These are phyloP conservation scores for Reticulitermes lucifugus DNA, from an alignment of 2,888 invertebrate genomes.

Conservation along the genomic window DNA sequence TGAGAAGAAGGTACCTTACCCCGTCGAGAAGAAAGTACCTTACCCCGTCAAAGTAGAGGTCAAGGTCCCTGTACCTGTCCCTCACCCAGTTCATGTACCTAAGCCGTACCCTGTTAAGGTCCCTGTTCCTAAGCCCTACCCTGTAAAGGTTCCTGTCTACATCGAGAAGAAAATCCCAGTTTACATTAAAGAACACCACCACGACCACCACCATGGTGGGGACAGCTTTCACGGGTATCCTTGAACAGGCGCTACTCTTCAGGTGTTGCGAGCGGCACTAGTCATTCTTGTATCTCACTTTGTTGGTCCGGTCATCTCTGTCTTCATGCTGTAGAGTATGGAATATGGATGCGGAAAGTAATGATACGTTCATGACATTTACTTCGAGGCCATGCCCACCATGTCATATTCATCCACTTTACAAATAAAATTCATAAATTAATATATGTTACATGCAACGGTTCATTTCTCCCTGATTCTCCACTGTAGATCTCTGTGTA, in stretches of 20 bases:
- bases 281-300: not conserved
- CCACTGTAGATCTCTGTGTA: too few species aligned
- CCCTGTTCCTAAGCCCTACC: slow-evolving; percentile 33
- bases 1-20: slow-evolving; percentile 61
- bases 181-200: slow-evolving; percentile 21
- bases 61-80: slow-evolving; percentile 66
- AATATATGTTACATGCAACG: too few species aligned
- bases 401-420: too few species aligned
- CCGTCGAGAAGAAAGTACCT: slow-evolving; percentile 59
- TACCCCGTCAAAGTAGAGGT: slow-evolving; percentile 67
- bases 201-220: not conserved
- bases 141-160: slow-evolving; percentile 38
- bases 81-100: slow-evolving; percentile 65
- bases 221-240: slow-evolving; percentile 21
- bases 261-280: not conserved
- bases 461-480: too few species aligned
- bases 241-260: not conserved
- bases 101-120: slow-evolving; percentile 56
- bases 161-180: slow-evolving; percentile 41
- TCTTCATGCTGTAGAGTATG: too few species aligned
- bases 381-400: too few species aligned
- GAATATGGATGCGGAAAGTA: too few species aligned
- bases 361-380: too few species aligned
- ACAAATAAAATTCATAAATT: too few species aligned
- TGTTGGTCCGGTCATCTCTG: too few species aligned